Evolutionary conservation across 2,113 vertebrate species (phyloP).

Genomic region (cattle (Bos taurus)): ARS-UCD2.0 NC_037332.1:79571001-79571500

Average conservation of each 20-base stretch:
- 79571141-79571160: background rate
- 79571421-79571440: background rate
- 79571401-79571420: background rate
- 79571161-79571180: background rate
- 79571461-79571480: background rate
- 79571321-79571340: background rate
- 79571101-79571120: background rate
- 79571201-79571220: background rate
- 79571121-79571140: background rate
- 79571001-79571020: background rate
- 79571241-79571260: background rate
- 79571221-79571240: background rate
- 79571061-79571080: background rate
- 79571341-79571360: background rate
- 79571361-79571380: background rate
- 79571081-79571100: background rate
- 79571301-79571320: background rate
- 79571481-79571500: background rate
- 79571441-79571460: background rate
- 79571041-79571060: background rate
- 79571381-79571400: background rate
- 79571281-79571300: background rate
- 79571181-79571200: background rate
- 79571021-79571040: background rate
- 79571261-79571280: background rate